Evolutionary conservation across 2,888 invertebrate genomes (phyloP), one percentile per base, ranked within the genome.

Genomic region (Ophion ellenae): DNA sequence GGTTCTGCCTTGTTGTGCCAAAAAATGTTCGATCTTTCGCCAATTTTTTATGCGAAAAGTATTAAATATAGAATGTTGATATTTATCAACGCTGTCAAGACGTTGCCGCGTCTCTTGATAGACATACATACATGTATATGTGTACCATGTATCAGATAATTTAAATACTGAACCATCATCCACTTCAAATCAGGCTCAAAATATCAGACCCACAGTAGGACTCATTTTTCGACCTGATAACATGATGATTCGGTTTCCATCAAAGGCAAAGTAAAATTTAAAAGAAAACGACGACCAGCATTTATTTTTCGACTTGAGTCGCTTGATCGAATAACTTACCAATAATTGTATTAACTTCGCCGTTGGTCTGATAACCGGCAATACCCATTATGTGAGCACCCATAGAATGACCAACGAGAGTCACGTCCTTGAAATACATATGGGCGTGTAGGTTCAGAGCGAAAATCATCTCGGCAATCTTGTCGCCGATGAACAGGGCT

Each of bases 361-460:
- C 36, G 6, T 11, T 40, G 63, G 53, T n/a, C 4, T n/a, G 24
- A n/a, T 45, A 6, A 57, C 70, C 66, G 20, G 82, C 66, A 4
- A 73, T 59, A 45, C 82, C 82, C 71, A 83, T 59, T 5, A 83
- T 14, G 32, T 83, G 82, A 67, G 82, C 82, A 28, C 82, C 82
- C 57, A 83, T 47, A 40, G 66, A 66, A 73, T 77, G 20, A 20
- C 82, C 82, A 20, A 83, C 71, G 2, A 83, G 59, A 3, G 28
- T 77, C 9, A 20, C 36, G 0, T 10, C 1, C 0, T 40, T 2
- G 24, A 14, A 6, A 4, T 70, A 20, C 59, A 70, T 20, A 7
- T 32, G 28, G 9, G 20, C 63, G 0, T 47, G 20, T 11, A 6
- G 7, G 14, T n/a, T 40, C 36, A 83, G 24, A 40, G 32, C 67